Evolutionary conservation across 2,797 vertebrate species (phyloP).

Genomic region (Craterocephalus amniculus): DNA sequence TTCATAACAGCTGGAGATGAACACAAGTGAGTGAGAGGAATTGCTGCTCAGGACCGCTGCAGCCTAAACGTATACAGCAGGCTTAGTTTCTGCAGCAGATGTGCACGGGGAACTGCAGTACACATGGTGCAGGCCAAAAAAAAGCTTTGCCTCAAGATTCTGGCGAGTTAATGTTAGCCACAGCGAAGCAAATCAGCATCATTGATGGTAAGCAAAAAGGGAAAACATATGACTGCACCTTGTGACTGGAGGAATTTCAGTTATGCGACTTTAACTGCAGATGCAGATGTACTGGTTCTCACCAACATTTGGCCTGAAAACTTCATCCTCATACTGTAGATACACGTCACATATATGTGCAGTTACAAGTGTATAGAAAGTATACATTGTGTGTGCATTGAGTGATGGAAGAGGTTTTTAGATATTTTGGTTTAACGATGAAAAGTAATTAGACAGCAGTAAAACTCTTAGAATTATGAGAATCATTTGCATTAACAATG

Average conservation of each 20-base stretch:
- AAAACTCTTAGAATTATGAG: background rate
- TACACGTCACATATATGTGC: background rate
- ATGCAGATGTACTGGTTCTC: background rate
- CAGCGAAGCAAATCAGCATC: conserved; percentile 31
- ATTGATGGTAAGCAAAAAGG: conserved; percentile 21
- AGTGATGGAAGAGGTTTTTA: background rate
- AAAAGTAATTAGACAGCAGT: background rate
- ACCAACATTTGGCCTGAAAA: background rate
- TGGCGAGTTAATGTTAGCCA: conserved; percentile 7
- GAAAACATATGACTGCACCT: conserved; percentile 59
- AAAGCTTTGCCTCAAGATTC: background rate
- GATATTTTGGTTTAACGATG: background rate
- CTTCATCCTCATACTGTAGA: too few relatives aligned
- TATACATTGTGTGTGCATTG: background rate
- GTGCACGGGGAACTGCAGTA: background rate
- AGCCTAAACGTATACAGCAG: conserved; percentile 22
- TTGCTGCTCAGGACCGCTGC: conserved; percentile 45
- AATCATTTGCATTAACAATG: background rate
- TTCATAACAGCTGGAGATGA: conserved; percentile 56
- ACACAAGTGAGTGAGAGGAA: conserved; percentile 16
- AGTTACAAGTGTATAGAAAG: background rate
- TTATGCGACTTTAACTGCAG: conserved; percentile 31
- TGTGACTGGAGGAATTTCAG: conserved; percentile 63
- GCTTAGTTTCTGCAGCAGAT: background rate
- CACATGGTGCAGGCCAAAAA: background rate